These are phyloP conservation scores for Papilio machaon DNA, from an alignment of 1,140 invertebrate genomes.

Conservation along the genomic window DNA sequence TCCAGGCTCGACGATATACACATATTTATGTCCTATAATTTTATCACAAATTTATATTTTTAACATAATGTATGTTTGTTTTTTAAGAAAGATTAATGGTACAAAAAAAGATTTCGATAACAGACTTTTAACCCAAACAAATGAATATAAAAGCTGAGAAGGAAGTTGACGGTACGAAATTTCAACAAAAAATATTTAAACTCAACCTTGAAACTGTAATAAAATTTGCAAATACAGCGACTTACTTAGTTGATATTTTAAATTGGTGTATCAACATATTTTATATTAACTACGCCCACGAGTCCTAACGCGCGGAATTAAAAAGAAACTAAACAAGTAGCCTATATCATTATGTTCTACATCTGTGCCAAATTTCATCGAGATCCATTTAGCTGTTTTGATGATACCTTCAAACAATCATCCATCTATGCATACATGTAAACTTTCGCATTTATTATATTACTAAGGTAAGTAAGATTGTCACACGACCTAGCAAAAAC, in stretches of 20 bases:
- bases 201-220: background rate
- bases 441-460: too few species aligned
- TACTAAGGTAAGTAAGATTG: too few species aligned
- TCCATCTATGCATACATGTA: too few species aligned
- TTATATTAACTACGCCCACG: background rate
- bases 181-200: background rate
- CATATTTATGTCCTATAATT: background rate
- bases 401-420: too few species aligned
- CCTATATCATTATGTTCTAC: too few species aligned
- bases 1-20: too few species aligned
- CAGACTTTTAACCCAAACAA: slow-evolving; percentile 6
- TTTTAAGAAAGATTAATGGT: background rate
- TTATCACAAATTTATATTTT: background rate
- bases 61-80: background rate
- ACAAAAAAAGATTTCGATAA: background rate
- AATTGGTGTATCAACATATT: background rate
- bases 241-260: background rate
- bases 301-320: too few species aligned
- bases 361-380: too few species aligned
- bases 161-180: background rate
- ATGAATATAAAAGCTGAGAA: slow-evolving; percentile 2
- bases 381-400: too few species aligned
- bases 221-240: background rate
- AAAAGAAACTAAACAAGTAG: too few species aligned
- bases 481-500: background rate